Base-by-base conservation (phyloP, 2,113 vertebrate genomes). In the Probosciger aterrimus region DNA sequence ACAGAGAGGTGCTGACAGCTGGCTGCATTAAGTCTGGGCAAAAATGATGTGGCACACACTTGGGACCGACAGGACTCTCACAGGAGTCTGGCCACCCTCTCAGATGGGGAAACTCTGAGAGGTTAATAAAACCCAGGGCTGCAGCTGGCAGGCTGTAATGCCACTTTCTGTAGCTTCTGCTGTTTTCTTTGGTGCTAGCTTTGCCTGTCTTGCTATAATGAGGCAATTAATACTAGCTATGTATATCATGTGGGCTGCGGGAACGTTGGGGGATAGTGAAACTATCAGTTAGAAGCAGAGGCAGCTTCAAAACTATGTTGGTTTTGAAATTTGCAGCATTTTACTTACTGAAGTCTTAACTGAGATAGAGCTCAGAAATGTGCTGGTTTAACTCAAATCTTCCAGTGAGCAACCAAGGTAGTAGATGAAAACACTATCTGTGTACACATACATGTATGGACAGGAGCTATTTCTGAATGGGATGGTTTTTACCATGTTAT, bases 401-500 rank as follows among this genome's bases (percentile, higher is more conserved):
- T 82, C 12, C 49, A 39, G 43, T 50, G 8, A 75, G 31, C 23
- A 89, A 46, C 8, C 9, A 28, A 10, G 25, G 33, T 47, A 84
- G 18, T 7, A 75, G 55, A 37, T 31, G 22, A 73, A 88, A 86
- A 46, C 17, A 43, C 8, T 64, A 11, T 41, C 30, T 8, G 4
- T 1, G 0, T 30, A 9, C 5, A 47, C 4, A 10, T 13, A 47
- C 4, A 10, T 13, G 4, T 7, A 31, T 5, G 16, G 18, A 35
- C 22, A 75, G 27, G 24, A 74, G 3, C 22, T 43, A 24, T 6
- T 6, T 84, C 31, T 89, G 0, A 37, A 12, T 12, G 17, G n/a
- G 14, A 7, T 91, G 37, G 37, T 50, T 84, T 91, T 82, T 47
- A 27, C 19, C 6, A 39, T 30, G 31, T 76, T 73, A 52, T 2